phyloP scores from a whole-genome alignment of 1,140 invertebrate species.

The Chelonus insularis region DNA sequence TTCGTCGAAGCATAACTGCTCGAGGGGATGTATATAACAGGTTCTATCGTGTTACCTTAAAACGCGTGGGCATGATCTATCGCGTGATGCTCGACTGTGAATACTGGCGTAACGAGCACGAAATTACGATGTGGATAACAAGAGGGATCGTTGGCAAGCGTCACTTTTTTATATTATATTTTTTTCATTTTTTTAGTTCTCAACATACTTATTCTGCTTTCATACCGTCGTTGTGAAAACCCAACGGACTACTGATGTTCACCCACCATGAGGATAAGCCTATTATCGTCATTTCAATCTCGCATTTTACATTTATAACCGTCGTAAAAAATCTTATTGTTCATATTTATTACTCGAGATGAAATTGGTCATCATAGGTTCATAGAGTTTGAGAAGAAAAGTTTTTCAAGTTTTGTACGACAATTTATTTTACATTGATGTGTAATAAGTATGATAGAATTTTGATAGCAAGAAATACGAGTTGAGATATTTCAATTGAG shows the following conservation, averaged over 20 bases:
- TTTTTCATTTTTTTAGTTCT: background rate
- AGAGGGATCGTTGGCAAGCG: slow-evolving; percentile 3
- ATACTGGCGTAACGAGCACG: slow-evolving; percentile 24
- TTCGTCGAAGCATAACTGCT: slow-evolving; percentile 9
- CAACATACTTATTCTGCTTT: background rate
- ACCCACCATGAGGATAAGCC: slow-evolving; percentile 13
- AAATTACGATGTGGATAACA: slow-evolving; percentile 24
- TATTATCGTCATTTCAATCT: slow-evolving; percentile 2
- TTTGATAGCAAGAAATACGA: background rate
- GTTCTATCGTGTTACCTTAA: slow-evolving; percentile 5
- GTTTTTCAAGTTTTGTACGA: background rate
- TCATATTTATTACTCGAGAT: background rate
- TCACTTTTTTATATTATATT: background rate
- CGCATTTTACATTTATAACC: slow-evolving; percentile 10
- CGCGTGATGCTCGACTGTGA: slow-evolving; percentile 16
- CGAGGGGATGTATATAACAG: slow-evolving; percentile 12
- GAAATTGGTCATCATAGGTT: background rate
- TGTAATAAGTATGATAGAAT: background rate
- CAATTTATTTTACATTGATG: background rate
- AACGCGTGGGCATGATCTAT: slow-evolving; percentile 27
- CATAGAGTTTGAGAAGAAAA: background rate
- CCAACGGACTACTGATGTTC: slow-evolving; percentile 3
- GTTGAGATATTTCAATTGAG: too few species aligned
- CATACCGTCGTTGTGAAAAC: slow-evolving; percentile 7
- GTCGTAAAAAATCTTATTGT: slow-evolving; percentile 2